Evolutionary conservation across 2,113 vertebrate species (phyloP).

Genomic region (Daphoenositta chrysoptera): DNA sequence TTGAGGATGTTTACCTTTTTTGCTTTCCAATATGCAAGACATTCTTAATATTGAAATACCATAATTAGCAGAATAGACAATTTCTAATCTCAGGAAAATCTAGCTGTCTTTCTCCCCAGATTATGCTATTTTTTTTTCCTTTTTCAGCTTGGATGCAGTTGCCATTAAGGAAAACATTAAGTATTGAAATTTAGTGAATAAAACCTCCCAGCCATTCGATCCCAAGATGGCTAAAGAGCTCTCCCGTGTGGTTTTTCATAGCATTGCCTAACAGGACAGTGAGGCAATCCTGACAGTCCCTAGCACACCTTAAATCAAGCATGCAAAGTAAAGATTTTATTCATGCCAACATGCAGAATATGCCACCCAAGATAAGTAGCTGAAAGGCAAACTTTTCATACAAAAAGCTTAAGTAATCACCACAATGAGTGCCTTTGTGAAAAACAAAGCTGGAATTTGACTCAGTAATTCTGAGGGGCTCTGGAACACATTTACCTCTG

Average conservation of each 20-base stretch:
- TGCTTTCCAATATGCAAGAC: not conserved
- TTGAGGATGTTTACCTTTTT: not conserved
- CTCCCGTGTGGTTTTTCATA: slow-evolving; percentile 52
- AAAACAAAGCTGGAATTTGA: not conserved
- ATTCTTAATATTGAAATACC: not conserved
- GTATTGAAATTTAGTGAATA: not conserved
- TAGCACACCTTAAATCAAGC: slow-evolving; percentile 21
- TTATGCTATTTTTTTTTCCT: not conserved
- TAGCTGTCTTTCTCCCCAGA: not conserved
- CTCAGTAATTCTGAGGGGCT: not conserved
- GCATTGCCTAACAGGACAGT: slow-evolving; percentile 11
- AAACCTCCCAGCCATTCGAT: not conserved
- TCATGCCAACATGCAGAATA: slow-evolving; percentile 75
- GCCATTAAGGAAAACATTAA: not conserved
- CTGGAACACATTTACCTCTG: not conserved
- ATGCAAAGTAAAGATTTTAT: slow-evolving; percentile 63
- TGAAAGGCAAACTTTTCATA: slow-evolving; percentile 73
- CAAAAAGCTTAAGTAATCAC: slow-evolving; percentile 74
- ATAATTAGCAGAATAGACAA: not conserved
- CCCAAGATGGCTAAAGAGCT: slow-evolving; percentile 10
- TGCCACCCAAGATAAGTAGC: slow-evolving; percentile 38
- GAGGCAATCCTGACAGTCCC: not conserved
- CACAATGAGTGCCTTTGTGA: slow-evolving; percentile 14
- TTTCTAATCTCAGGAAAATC: not conserved
- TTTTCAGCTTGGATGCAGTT: not conserved